Evolutionary conservation across 30 jellyfish, hydroid and myxozoan genomes (phyloP).

Genomic region (Hydractinia symbiolongicarpus): DNA sequence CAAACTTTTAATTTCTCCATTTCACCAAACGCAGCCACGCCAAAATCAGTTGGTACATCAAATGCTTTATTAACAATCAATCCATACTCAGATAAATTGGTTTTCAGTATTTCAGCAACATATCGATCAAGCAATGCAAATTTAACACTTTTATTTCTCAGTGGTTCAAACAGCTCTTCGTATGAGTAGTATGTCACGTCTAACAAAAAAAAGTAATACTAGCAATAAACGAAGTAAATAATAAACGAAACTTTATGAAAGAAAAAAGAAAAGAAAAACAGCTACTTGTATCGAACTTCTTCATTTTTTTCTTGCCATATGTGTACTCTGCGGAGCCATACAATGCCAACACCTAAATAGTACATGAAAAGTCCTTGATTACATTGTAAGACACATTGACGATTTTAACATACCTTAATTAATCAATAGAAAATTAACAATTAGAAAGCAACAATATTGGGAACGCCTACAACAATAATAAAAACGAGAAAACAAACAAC

Average conservation of each 20-base stretch:
- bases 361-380: too few species aligned
- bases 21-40: conserved; percentile 9
- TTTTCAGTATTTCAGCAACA: neutral
- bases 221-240: too few species aligned
- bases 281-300: conserved; percentile 5
- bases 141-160: neutral
- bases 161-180: conserved; percentile 4
- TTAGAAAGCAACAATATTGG: too few species aligned
- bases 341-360: conserved; percentile 8
- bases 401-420: too few species aligned
- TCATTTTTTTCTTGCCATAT: conserved; percentile 7
- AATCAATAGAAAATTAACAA: too few species aligned
- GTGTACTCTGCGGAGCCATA: conserved; percentile 10
- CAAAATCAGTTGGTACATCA: neutral
- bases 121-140: conserved; percentile 13
- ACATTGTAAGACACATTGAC: too few species aligned
- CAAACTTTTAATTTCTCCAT: conserved; percentile 7
- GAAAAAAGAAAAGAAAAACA: too few species aligned
- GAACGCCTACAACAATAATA: too few species aligned
- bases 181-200: conserved; percentile 10
- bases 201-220: neutral
- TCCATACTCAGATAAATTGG: neutral
- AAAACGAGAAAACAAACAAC: too few species aligned
- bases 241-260: too few species aligned
- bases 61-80: neutral